Conservation (phyloP, 2,113 vertebrate genomes). For the Laterallus jamaicensis region DNA sequence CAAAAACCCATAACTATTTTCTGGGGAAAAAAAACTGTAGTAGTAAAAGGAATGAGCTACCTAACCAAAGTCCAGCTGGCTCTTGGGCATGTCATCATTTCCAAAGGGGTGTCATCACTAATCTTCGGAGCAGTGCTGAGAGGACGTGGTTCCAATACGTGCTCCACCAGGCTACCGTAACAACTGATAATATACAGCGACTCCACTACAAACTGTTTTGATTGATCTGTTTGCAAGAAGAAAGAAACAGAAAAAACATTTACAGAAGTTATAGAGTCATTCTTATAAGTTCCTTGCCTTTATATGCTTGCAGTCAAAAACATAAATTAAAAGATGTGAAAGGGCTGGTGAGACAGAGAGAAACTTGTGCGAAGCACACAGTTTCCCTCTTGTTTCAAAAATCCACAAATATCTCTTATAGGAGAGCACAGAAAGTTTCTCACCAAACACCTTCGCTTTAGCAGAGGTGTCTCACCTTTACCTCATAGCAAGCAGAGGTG, state of each 20-base stretch:
- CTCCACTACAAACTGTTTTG: slow-evolving; percentile 91
- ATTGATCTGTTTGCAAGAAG: slow-evolving; percentile 82
- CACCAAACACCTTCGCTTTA: neutral
- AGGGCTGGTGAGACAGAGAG: neutral
- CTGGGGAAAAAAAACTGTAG: neutral
- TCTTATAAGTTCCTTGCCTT: neutral
- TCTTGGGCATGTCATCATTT: slow-evolving; percentile 90
- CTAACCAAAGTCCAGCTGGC: slow-evolving; percentile 95
- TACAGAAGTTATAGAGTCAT: neutral
- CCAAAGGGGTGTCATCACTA: slow-evolving; percentile 93
- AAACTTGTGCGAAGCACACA: neutral
- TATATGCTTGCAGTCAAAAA: neutral
- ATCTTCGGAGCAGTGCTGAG: slow-evolving; percentile 93
- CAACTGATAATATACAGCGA: slow-evolving; percentile 95
- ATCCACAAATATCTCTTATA: fast-evolving
- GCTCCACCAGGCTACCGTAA: slow-evolving; percentile 94
- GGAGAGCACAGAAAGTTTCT: neutral
- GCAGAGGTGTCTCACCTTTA: neutral
- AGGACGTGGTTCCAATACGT: slow-evolving; percentile 91
- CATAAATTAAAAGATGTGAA: neutral
- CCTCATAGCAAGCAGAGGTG: neutral
- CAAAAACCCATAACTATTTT: fast-evolving
- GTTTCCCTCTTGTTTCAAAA: neutral
- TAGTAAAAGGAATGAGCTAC: slow-evolving; percentile 63
- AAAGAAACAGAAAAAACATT: neutral